Percentiles rank a stretch among this genome's conserved stretches.
These are phyloP conservation scores for Tetrax tetrax DNA, from an alignment of 2,113 vertebrate species.

Conservation along the genomic window DNA sequence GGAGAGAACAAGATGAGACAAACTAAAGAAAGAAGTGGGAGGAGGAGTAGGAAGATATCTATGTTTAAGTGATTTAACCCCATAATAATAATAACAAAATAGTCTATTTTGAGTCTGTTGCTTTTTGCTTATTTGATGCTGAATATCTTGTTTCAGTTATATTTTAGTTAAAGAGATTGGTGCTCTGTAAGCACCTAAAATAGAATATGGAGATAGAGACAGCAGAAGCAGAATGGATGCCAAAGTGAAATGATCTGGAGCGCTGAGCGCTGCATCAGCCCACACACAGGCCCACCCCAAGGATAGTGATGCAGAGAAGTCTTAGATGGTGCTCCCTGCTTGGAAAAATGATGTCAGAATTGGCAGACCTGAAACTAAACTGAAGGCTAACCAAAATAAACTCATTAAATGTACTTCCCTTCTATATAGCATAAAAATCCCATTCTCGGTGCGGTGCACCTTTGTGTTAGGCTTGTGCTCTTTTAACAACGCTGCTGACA, in stretches of 20 bases:
- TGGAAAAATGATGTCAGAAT: slow-evolving; percentile 65
- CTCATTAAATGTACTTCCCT: slow-evolving; percentile 31
- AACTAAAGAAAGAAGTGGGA: slow-evolving; percentile 37
- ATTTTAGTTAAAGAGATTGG: slow-evolving; percentile 46
- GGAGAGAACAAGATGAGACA: slow-evolving; percentile 25
- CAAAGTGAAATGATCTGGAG: slow-evolving; percentile 67
- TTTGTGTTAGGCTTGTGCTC: slow-evolving; percentile 29
- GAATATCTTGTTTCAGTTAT: slow-evolving; percentile 55
- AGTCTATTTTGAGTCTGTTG: slow-evolving; percentile 18
- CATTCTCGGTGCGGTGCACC: not conserved
- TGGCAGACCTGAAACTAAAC: slow-evolving; percentile 11
- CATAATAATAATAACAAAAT: slow-evolving; percentile 40
- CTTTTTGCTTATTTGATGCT: slow-evolving; percentile 52
- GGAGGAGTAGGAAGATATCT: slow-evolving; percentile 26
- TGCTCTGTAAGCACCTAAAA: slow-evolving; percentile 56
- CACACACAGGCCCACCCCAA: slow-evolving; percentile 56
- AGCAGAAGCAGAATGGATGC: slow-evolving; percentile 60
- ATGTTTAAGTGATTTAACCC: slow-evolving; percentile 26
- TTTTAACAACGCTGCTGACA: not conserved
- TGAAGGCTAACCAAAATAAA: slow-evolving; percentile 60
- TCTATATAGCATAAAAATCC: not conserved
- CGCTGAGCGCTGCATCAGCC: slow-evolving; percentile 61
- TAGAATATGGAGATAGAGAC: slow-evolving; percentile 59
- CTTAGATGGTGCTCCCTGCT: slow-evolving; percentile 61
- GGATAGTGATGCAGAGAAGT: slow-evolving; percentile 53